Evolutionary conservation across 2,888 invertebrate genomes (phyloP).

Genomic region (Apantesis nais): DNA sequence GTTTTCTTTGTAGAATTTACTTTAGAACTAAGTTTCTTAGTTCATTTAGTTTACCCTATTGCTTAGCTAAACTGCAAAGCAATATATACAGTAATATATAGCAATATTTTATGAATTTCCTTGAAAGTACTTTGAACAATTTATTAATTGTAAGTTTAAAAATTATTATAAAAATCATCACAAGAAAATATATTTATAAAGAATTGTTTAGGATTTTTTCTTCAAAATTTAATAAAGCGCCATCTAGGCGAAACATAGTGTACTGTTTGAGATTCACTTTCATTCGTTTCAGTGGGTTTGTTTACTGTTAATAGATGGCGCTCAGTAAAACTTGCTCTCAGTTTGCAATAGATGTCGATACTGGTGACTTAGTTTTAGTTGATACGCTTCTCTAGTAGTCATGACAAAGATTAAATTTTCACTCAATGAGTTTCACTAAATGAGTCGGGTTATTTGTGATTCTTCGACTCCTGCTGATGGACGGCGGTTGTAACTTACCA

Average conservation of each 20-base stretch:
- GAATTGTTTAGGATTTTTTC: background rate
- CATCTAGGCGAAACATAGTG: conserved; percentile 18
- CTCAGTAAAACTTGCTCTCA: background rate
- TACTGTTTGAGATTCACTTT: background rate
- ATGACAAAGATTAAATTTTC: no score
- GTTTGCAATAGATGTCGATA: conserved; percentile 7
- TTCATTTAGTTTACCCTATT: conserved; percentile 21
- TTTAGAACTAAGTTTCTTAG: conserved; percentile 29
- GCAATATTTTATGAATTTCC: no score
- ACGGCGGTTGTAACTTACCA: no score
- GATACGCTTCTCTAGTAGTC: no score
- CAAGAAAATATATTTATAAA: no score
- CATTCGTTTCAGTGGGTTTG: rapidly evolving
- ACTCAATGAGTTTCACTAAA: no score
- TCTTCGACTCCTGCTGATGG: no score
- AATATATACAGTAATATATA: no score
- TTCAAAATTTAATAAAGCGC: conserved; percentile 24
- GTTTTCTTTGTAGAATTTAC: conserved; percentile 35
- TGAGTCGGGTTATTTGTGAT: no score
- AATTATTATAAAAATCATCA: no score
- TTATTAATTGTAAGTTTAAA: no score
- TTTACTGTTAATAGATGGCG: background rate
- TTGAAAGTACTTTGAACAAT: background rate
- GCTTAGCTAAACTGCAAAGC: no score
- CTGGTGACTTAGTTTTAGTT: background rate